Base-by-base conservation (phyloP, 2,888 invertebrate species). In the Rotaria macrura region DNA sequence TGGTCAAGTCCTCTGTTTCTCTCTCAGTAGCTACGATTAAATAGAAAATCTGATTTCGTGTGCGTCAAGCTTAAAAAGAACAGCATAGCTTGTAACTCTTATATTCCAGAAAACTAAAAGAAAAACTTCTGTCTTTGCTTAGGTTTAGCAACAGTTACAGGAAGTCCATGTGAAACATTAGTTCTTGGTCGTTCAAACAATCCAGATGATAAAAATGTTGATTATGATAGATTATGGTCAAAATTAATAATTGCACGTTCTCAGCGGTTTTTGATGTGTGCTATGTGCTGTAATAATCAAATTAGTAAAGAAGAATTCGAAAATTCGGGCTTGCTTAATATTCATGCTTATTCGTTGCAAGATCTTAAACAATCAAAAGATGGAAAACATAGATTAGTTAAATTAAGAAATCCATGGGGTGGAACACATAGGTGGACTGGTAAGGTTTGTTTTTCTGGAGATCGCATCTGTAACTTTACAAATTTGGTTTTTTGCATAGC, bases 141-240 rank as follows among this genome's bases (percentile, higher is more conserved):
- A 79, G 79, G 79, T 79, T 92, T 98, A 49, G 95, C 96, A 40
- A 96, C 96, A 0, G 91, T 98, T 85, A 98, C 97, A 9, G 93
- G 98, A 0, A 96, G 96, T 2, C 97, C 98, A 0, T 98, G 98
- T 91, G 97, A 97, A 92, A 96, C 95, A 87, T 95, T 98, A 87
- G 95, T 95, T 6, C 92, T 99, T 38, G 97, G 97, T 55, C 84
- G 74, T 23, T 52, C 52, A 14, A 47, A 43, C 40, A 84, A 79
- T 79, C 43, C 79, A 1, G 79, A 54, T 54, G 88, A 90, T 84
- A 94, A 96, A 89, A 95, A 95, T 89, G 95, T 94, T 90, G 97
- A 97, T 91, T 93, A 94, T 87, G 97, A 97, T 92, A 92, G 97
- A 85, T 95, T 97, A 88, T 98, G 98, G 98, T 98, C 96, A 1